Percentiles rank a stretch among this genome's conserved stretches.
These are phyloP conservation scores for Poeciliopsis occidentalis DNA, from an alignment of 2,113 vertebrate species.

Conservation along the genomic window DNA sequence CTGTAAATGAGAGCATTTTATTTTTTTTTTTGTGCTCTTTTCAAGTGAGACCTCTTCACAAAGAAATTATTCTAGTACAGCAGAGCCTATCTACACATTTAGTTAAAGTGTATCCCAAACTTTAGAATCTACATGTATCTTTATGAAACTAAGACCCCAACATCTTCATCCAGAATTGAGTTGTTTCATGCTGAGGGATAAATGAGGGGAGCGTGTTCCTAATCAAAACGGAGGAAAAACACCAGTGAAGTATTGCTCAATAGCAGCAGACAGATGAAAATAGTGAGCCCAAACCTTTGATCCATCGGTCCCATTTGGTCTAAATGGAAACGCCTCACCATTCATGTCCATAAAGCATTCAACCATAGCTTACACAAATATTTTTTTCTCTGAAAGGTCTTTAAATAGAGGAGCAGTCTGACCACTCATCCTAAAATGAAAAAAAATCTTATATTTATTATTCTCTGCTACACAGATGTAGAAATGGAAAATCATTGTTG, in stretches of 20 bases:
- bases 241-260: constrained; percentile 30
- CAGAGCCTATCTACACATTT: too few relatives aligned
- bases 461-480: neutral
- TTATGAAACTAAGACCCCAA: too few relatives aligned
- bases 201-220: constrained; percentile 38
- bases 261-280: constrained; percentile 24
- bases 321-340: constrained; percentile 43
- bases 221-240: constrained; percentile 42
- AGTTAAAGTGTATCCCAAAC: too few relatives aligned
- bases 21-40: too few relatives aligned
- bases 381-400: constrained; percentile 37
- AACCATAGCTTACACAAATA: constrained; percentile 28
- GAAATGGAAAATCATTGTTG: constrained; percentile 6
- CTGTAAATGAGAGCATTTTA: too few relatives aligned
- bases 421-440: neutral
- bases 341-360: constrained; percentile 44
- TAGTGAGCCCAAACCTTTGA: constrained; percentile 28
- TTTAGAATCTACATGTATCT: too few relatives aligned
- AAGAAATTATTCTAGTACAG: too few relatives aligned
- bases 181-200: constrained; percentile 46
- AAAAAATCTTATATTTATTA: neutral
- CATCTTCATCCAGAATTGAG: too few relatives aligned
- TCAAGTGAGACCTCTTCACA: too few relatives aligned
- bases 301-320: constrained; percentile 27
- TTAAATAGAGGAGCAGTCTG: constrained; percentile 14